Percentiles rank a stretch among this genome's conserved stretches.
Evolutionary conservation across 2,797 vertebrate species (phyloP).

Genomic region (Bradypus variegatus): DNA sequence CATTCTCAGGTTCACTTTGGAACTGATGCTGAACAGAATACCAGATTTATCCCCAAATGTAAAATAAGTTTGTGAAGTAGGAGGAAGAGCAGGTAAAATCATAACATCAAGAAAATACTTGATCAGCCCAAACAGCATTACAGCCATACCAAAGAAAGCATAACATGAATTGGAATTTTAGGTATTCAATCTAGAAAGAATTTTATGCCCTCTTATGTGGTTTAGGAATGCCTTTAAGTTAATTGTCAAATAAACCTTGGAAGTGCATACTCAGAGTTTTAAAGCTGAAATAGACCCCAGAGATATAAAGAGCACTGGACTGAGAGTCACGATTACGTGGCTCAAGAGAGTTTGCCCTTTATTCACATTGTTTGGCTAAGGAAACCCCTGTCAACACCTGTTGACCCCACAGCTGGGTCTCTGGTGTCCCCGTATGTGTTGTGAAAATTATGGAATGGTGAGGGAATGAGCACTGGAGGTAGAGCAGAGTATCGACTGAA

Average conservation of each 20-base stretch:
- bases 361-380: neutral
- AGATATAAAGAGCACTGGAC: neutral
- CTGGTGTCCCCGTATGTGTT: neutral
- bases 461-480: neutral
- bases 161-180: neutral
- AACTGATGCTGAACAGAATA: neutral
- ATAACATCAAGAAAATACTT: neutral
- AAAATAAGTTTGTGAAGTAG: neutral
- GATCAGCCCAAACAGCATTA: neutral
- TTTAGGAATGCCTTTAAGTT: neutral
- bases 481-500: neutral
- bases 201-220: neutral
- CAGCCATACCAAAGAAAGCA: fast-evolving
- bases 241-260: neutral
- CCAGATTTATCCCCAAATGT: neutral
- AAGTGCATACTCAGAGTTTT: neutral
- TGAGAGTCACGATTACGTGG: neutral
- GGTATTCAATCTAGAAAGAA: neutral
- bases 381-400: neutral
- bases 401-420: neutral
- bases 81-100: neutral
- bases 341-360: too few relatives aligned
- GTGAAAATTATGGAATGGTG: too few relatives aligned
- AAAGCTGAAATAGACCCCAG: neutral
- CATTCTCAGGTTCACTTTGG: neutral